A percentile compares a stretch with the other conserved stretches of the same genome.
phyloP scores from a whole-genome alignment of 2,113 vertebrate genomes.

The Ailuropoda melanoleuca region DNA sequence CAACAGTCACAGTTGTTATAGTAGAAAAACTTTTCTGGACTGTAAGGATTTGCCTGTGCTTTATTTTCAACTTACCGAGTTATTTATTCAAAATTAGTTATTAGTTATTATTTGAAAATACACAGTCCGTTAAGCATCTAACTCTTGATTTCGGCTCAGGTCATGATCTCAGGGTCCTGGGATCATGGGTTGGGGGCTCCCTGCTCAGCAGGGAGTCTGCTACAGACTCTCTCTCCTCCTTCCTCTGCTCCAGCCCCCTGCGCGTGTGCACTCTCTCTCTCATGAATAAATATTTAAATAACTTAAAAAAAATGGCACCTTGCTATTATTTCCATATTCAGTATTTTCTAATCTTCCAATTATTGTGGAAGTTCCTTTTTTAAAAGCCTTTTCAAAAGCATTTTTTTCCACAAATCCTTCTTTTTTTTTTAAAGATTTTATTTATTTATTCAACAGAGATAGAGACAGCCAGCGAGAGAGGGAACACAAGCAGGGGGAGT shows the following conservation, averaged over 20 bases:
- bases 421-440: no score
- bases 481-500: no score
- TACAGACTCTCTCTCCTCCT: not conserved
- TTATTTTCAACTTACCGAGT: not conserved
- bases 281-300: not conserved
- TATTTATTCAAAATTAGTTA: not conserved
- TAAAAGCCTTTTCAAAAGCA: not conserved
- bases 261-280: not conserved
- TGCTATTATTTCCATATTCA: not conserved
- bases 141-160: not conserved
- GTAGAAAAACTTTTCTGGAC: constrained; percentile 1
- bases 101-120: not conserved
- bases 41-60: not conserved
- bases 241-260: not conserved
- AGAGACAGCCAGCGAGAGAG: no score
- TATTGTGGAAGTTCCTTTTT: not conserved
- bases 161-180: not conserved
- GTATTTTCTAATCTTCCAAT: not conserved
- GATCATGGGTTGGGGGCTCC: no score
- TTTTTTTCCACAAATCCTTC: not conserved
- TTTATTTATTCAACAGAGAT: no score
- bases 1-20: not conserved
- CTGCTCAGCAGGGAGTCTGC: no score
- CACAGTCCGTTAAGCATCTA: not conserved
- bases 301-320: not conserved